Evolutionary conservation across 2,797 vertebrate genomes (phyloP).

Genomic region (Lepilemur septentrionalis): DNA sequence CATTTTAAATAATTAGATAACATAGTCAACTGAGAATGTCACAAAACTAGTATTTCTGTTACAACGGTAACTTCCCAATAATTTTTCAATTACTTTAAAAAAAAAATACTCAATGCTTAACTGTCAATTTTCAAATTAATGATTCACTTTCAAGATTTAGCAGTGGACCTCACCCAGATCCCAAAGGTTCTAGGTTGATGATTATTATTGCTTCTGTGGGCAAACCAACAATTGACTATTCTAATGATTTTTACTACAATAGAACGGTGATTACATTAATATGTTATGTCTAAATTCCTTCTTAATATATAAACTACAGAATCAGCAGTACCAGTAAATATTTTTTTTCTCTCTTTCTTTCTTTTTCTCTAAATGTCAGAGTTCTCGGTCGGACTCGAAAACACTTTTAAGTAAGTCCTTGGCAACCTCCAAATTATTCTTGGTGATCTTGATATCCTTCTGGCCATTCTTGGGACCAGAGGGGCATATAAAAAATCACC

Average conservation of each 20-base stretch:
- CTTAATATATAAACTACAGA: not conserved
- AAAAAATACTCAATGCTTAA: slow-evolving; percentile 6
- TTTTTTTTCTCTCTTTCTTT: not conserved
- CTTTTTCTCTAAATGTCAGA: slow-evolving; percentile 82
- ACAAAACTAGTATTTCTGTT: slow-evolving; percentile 16
- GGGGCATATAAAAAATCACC: not conserved
- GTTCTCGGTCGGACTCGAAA: slow-evolving; percentile 87
- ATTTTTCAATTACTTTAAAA: not conserved
- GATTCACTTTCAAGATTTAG: not conserved
- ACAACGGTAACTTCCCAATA: slow-evolving; percentile 16
- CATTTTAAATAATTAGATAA: not conserved
- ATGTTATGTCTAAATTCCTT: not conserved
- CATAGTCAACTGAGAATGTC: not conserved
- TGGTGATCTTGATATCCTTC: slow-evolving; percentile 85
- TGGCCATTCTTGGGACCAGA: slow-evolving; percentile 80
- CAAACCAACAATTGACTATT: not conserved
- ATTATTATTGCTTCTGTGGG: not conserved
- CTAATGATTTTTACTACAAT: not conserved
- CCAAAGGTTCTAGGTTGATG: not conserved
- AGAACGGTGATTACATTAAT: not conserved
- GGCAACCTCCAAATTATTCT: slow-evolving; percentile 88
- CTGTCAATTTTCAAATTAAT: slow-evolving; percentile 9
- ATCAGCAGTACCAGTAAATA: not conserved
- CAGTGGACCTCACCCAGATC: not conserved
- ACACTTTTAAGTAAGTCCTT: slow-evolving; percentile 86